Evolutionary conservation across 2,113 vertebrate genomes (phyloP), one percentile per base, ranked within the genome.

Genomic region (Glareola pratincola): DNA sequence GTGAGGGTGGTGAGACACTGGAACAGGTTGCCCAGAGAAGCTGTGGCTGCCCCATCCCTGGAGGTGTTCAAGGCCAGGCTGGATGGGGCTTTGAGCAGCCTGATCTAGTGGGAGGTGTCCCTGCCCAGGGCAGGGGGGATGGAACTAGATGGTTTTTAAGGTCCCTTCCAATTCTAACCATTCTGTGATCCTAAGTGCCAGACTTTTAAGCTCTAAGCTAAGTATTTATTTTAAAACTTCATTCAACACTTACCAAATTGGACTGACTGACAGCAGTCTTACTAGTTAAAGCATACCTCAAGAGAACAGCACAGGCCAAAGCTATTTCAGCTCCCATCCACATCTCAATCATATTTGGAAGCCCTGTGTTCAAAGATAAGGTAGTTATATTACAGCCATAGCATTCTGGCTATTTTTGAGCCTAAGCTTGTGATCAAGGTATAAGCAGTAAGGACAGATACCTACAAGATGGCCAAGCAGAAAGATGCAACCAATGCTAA

Each of bases 381-480:
- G 48, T 3, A 22, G 34, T 19, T 67, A 34, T 10, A 27, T 27
- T 15, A 68, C 60, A 85, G 43, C 36, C 8, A 6, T n/a, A 47
- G 29, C 54, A 11, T 9, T n/a, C 43, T 5, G 12, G 9, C 45
- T n/a, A 0, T 41, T 34, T 26, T 26, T 30, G 18, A 91, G 79
- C n/a, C 30, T 26, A 36, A 51, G 29, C 36, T 47, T 37, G 15
- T 13, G 30, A 45, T 9, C 16, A 8, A 66, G 45, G 12, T 51
- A 47, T 5, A 5, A 62, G 30, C 29, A 50, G 8, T 9, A 43
- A 45, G 39, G 24, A 41, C 32, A 76, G 54, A 50, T 11, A 20
- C 14, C 22, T 9, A 4, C 4, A 14, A 60, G 34, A 66, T 3
- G 6, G 26, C 5, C 0, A 0, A 84, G 60, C n/a, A 63, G 51